These are phyloP conservation scores for Vandiemenella viatica DNA, from an alignment of 2,888 invertebrate genomes.

Conservation along the genomic window DNA sequence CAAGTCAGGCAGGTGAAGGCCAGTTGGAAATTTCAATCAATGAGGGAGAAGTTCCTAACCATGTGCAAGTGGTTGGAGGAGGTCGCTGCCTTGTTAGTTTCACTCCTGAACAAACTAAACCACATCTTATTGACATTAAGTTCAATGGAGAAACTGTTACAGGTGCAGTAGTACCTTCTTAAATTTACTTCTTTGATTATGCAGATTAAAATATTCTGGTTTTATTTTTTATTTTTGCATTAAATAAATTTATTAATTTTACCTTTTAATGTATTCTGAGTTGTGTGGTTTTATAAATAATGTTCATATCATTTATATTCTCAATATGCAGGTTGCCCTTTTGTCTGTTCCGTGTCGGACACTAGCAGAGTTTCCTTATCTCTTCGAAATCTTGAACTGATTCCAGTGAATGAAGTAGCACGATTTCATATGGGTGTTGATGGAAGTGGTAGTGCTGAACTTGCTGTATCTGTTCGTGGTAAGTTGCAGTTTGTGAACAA, in stretches of 20 bases:
- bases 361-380: constrained; percentile 60
- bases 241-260: constrained; percentile 1
- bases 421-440: constrained; percentile 66
- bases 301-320: too few species aligned
- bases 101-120: constrained; percentile 79
- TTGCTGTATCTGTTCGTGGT: constrained; percentile 72
- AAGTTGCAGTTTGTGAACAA: constrained; percentile 11
- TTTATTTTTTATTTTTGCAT: constrained; percentile 1
- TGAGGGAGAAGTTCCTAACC: constrained; percentile 97
- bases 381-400: constrained; percentile 60
- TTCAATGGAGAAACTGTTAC: constrained; percentile 89
- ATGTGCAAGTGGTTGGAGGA: constrained; percentile 87
- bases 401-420: constrained; percentile 69
- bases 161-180: constrained; percentile 29
- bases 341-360: constrained; percentile 70
- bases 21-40: constrained; percentile 98
- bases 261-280: not conserved
- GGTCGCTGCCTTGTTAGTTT: constrained; percentile 89
- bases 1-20: constrained; percentile 95
- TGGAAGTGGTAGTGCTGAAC: constrained; percentile 54
- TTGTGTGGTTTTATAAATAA: not conserved
- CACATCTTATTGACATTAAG: constrained; percentile 87
- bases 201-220: not conserved
- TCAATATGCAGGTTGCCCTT: constrained; percentile 60
- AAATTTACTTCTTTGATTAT: not conserved